These are phyloP conservation scores for Drosophila bunnanda DNA, from an alignment of 2,888 invertebrate species.

Conservation along the genomic window DNA sequence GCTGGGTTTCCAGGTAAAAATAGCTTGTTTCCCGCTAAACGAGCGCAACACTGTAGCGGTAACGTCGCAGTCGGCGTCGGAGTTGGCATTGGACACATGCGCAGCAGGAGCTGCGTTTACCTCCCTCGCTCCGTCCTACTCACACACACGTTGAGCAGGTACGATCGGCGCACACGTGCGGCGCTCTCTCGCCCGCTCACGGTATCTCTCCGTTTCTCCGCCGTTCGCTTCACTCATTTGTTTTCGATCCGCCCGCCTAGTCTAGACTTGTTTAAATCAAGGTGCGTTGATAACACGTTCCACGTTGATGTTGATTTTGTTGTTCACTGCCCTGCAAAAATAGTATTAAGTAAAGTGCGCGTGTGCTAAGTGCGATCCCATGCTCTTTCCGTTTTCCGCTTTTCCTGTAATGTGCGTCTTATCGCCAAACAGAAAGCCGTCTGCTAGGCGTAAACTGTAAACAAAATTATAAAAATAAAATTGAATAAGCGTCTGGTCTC, in stretches of 20 bases:
- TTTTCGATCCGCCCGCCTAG: slow-evolving; percentile 66
- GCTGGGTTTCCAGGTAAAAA: not conserved
- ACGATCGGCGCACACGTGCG: slow-evolving; percentile 61
- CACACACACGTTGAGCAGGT: slow-evolving; percentile 7
- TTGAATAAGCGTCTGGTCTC: slow-evolving; percentile 42
- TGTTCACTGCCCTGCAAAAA: slow-evolving; percentile 34
- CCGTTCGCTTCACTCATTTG: slow-evolving; percentile 47
- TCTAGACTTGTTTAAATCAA: slow-evolving; percentile 69
- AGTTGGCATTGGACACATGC: slow-evolving; percentile 24
- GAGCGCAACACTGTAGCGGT: slow-evolving; percentile 7
- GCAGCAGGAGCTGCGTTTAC: slow-evolving; percentile 3
- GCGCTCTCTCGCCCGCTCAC: slow-evolving; percentile 33
- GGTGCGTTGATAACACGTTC: slow-evolving; percentile 70
- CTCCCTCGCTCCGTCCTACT: not conserved
- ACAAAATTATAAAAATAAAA: slow-evolving; percentile 57
- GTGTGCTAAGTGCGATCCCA: slow-evolving; percentile 45
- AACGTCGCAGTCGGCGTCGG: slow-evolving; percentile 13
- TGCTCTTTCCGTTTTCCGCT: slow-evolving; percentile 33
- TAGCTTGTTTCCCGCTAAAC: not conserved
- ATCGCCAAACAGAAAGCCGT: slow-evolving; percentile 51
- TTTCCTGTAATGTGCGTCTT: slow-evolving; percentile 52
- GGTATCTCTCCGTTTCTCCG: slow-evolving; percentile 6
- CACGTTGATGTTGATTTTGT: slow-evolving; percentile 33
- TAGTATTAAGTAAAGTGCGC: slow-evolving; percentile 40
- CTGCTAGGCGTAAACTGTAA: slow-evolving; percentile 67